Percentiles rank a stretch among this genome's conserved stretches.
These are phyloP conservation scores for Dolichopus griseipennis DNA, from an alignment of 2,888 invertebrate genomes.

Conservation along the genomic window DNA sequence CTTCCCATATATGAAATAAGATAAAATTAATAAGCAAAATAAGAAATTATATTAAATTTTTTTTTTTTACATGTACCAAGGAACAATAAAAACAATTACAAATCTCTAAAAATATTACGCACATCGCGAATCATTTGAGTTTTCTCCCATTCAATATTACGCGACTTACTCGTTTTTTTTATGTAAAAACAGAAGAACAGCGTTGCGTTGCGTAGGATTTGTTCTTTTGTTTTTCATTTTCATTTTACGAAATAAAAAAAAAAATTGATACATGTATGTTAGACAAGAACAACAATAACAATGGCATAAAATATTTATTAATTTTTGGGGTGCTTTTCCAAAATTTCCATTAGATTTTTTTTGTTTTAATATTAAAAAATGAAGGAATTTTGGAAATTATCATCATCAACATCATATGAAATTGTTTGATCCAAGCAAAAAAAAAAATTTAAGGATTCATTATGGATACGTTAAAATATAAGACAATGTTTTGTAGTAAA, in stretches of 20 bases:
- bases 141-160: neutral
- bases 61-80: too few relatives aligned
- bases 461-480: too few relatives aligned
- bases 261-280: too few relatives aligned
- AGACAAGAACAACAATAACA: neutral
- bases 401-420: too few relatives aligned
- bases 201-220: neutral
- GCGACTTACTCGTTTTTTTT: neutral
- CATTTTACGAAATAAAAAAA: neutral
- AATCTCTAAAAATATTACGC: neutral
- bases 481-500: too few relatives aligned
- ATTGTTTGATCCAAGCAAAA: too few relatives aligned
- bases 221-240: neutral
- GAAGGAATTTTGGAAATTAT: neutral
- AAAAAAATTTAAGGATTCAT: too few relatives aligned
- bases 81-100: neutral
- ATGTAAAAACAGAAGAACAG: neutral
- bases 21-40: too few relatives aligned
- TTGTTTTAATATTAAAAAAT: neutral
- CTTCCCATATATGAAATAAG: too few relatives aligned
- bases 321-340: neutral
- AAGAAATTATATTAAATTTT: too few relatives aligned
- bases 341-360: neutral
- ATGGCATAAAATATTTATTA: neutral
- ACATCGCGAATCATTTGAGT: neutral